Evolutionary conservation across 2,888 invertebrate genomes (phyloP).

Genomic region (Pycnomerus fuliginosus): DNA sequence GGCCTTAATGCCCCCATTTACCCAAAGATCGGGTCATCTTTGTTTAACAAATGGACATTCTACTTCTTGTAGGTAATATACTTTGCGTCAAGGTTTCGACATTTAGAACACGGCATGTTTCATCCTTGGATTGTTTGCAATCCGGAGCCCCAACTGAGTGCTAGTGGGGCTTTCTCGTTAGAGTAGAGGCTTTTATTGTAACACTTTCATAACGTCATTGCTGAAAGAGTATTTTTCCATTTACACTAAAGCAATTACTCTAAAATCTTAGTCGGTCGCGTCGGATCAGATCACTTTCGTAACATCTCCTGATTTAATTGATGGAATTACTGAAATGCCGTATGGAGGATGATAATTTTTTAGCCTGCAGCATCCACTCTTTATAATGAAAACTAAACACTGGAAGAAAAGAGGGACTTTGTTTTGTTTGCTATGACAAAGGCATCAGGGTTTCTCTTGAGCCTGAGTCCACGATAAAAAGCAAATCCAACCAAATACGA

Average conservation of each 20-base stretch:
- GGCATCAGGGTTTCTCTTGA: no score
- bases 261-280: constrained; percentile 20
- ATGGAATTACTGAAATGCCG: constrained; percentile 8
- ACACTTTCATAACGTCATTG: constrained; percentile 22
- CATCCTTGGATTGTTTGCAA: constrained; percentile 16
- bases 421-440: no score
- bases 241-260: constrained; percentile 24
- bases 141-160: constrained; percentile 9
- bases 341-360: constrained; percentile 10
- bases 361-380: constrained; percentile 10
- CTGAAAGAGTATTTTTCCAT: constrained; percentile 22
- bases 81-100: constrained; percentile 9
- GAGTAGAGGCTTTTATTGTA: constrained; percentile 17
- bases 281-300: background rate
- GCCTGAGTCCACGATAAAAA: no score
- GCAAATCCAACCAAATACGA: no score
- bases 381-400: constrained; percentile 15
- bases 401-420: no score
- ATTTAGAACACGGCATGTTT: constrained; percentile 14
- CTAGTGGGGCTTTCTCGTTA: constrained; percentile 11
- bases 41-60: background rate
- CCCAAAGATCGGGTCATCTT: constrained; percentile 15
- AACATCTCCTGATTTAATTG: constrained; percentile 3
- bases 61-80: constrained; percentile 5
- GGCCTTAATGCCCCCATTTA: constrained; percentile 22